Conservation (phyloP, 2,797 vertebrate species). For the Enteromius mattozi region DNA sequence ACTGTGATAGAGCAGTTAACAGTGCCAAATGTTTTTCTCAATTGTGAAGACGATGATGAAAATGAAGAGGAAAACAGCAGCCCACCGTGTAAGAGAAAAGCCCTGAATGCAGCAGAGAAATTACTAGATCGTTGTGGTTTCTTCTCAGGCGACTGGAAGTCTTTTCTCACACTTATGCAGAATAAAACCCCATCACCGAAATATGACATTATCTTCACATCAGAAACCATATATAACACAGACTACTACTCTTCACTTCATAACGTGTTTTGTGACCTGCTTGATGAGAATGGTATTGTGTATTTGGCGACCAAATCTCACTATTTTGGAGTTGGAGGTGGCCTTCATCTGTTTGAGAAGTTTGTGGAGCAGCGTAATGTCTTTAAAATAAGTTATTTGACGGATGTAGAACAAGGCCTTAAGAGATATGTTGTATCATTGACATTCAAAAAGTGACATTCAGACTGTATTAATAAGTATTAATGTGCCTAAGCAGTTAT, state of each 20-base stretch:
- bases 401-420: slow-evolving; percentile 85
- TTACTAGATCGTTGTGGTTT: slow-evolving; percentile 78
- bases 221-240: slow-evolving; percentile 94
- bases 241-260: slow-evolving; percentile 85
- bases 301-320: slow-evolving; percentile 92
- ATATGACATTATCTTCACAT: slow-evolving; percentile 92
- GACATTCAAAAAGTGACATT: slow-evolving; percentile 75
- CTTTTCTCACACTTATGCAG: slow-evolving; percentile 81
- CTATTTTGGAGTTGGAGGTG: slow-evolving; percentile 94
- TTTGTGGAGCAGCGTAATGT: slow-evolving; percentile 82
- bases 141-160: slow-evolving; percentile 92
- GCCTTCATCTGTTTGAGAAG: slow-evolving; percentile 85
- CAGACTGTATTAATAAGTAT: not conserved
- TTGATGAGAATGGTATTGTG: slow-evolving; percentile 79
- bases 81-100: slow-evolving; percentile 70
- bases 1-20: slow-evolving; percentile 92
- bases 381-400: slow-evolving; percentile 79
- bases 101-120: slow-evolving; percentile 59
- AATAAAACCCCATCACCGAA: slow-evolving; percentile 72
- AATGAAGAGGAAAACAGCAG: slow-evolving; percentile 14
- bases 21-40: slow-evolving; percentile 85
- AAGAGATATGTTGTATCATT: slow-evolving; percentile 86
- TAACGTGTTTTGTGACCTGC: slow-evolving; percentile 79
- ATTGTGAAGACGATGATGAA: slow-evolving; percentile 69
- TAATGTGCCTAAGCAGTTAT: not conserved